These are phyloP conservation scores for Alexandromys fortis DNA, from an alignment of 2,113 vertebrate species.

Conservation along the genomic window DNA sequence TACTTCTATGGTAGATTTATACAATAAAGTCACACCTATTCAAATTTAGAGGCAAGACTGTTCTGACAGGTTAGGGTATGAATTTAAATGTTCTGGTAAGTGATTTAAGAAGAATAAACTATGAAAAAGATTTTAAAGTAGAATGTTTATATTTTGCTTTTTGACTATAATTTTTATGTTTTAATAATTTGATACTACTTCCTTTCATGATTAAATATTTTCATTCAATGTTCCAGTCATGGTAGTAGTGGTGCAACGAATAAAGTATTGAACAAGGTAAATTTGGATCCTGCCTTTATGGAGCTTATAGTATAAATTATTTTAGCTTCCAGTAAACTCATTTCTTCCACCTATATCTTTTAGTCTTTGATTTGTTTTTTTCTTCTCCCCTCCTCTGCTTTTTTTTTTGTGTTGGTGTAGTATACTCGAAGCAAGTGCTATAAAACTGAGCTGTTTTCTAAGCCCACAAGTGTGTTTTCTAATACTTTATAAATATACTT, in stretches of 20 bases:
- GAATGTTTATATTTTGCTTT: neutral
- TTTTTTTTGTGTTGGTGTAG: neutral
- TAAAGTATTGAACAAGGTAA: neutral
- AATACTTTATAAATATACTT: neutral
- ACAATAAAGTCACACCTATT: neutral
- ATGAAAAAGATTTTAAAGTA: neutral
- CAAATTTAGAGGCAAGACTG: neutral
- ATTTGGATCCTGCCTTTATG: neutral
- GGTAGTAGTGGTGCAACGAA: neutral
- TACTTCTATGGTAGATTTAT: constrained; percentile 7
- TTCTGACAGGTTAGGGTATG: neutral
- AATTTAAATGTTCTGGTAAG: constrained; percentile 26
- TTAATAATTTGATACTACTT: neutral
- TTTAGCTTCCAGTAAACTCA: neutral
- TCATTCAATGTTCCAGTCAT: neutral
- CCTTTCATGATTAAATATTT: neutral
- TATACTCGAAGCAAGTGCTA: neutral
- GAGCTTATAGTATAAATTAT: neutral
- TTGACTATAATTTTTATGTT: neutral
- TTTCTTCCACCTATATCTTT: neutral
- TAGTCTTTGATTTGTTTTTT: neutral
- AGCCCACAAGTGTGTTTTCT: neutral
- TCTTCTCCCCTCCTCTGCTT: too few relatives aligned
- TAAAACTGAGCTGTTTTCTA: neutral
- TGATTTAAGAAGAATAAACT: neutral